phyloP scores from a whole-genome alignment of 2,888 invertebrate species.

The Steromphala cineraria region DNA sequence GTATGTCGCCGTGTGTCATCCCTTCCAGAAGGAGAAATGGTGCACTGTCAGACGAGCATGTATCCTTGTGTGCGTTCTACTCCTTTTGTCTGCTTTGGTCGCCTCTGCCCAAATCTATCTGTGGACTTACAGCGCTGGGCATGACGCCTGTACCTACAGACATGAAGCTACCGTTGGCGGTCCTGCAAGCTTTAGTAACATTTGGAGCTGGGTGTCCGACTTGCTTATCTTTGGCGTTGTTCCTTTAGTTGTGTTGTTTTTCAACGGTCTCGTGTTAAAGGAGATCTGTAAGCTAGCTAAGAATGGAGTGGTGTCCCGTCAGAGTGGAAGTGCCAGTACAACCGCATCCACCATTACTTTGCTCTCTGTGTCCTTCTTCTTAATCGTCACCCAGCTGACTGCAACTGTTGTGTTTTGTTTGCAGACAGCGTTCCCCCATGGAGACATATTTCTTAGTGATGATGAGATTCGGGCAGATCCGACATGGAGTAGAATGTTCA shows the following conservation, averaged over 20 bases:
- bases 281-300: conserved; percentile 60
- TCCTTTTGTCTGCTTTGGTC: conserved; percentile 38
- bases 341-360: conserved; percentile 67
- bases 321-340: conserved; percentile 41
- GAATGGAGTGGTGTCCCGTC: conserved; percentile 39
- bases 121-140: conserved; percentile 50
- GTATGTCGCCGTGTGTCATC: conserved; percentile 62
- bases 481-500: conserved; percentile 55
- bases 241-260: conserved; percentile 58
- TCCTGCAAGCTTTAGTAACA: conserved; percentile 39
- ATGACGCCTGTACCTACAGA: conserved; percentile 43
- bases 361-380: conserved; percentile 68
- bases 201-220: conserved; percentile 64
- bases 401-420: conserved; percentile 61
- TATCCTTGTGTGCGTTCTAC: conserved; percentile 42
- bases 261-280: conserved; percentile 62
- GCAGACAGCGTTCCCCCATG: conserved; percentile 43
- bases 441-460: conserved; percentile 48
- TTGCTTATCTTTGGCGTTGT: conserved; percentile 55
- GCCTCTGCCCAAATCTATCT: conserved; percentile 58
- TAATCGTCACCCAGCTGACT: conserved; percentile 66
- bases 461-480: conserved; percentile 52
- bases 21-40: conserved; percentile 58
- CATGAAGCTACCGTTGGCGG: conserved; percentile 31
- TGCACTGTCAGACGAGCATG: conserved; percentile 60